Evolutionary conservation across 2,113 vertebrate species (phyloP).

Genomic region (Eptesicus fuscus): DNA sequence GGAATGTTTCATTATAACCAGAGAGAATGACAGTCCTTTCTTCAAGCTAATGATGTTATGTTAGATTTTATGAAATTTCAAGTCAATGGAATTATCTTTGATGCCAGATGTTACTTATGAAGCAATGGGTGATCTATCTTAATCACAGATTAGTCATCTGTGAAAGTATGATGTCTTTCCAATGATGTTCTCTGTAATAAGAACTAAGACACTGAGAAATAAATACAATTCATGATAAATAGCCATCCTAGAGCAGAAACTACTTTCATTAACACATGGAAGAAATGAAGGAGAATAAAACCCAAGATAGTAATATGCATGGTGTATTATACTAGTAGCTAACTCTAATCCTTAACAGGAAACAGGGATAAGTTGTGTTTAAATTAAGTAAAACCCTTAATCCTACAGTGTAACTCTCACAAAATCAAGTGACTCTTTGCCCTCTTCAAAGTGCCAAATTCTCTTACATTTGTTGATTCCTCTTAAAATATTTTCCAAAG

Average conservation of each 20-base stretch:
- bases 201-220: slow-evolving; percentile 52
- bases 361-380: not conserved
- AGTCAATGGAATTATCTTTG: slow-evolving; percentile 70
- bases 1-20: slow-evolving; percentile 57
- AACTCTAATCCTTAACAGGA: not conserved
- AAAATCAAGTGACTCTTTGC: not conserved
- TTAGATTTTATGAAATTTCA: slow-evolving; percentile 72
- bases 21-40: slow-evolving; percentile 63
- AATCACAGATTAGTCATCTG: slow-evolving; percentile 70
- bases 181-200: slow-evolving; percentile 60
- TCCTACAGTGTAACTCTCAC: not conserved
- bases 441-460: not conserved
- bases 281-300: not conserved
- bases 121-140: slow-evolving; percentile 63
- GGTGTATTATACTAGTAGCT: not conserved
- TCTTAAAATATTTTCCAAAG: not conserved
- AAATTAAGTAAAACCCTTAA: not conserved
- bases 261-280: slow-evolving; percentile 15
- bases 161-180: slow-evolving; percentile 67
- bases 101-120: slow-evolving; percentile 73
- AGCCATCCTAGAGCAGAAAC: slow-evolving; percentile 25
- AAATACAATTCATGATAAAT: slow-evolving; percentile 46
- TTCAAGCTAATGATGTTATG: slow-evolving; percentile 65
- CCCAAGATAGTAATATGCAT: not conserved
- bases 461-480: not conserved